A percentile compares a stretch with the other conserved stretches of the same genome.
Conservation (phyloP, 2,888 invertebrate genomes). For the Acleris sparsana region DNA sequence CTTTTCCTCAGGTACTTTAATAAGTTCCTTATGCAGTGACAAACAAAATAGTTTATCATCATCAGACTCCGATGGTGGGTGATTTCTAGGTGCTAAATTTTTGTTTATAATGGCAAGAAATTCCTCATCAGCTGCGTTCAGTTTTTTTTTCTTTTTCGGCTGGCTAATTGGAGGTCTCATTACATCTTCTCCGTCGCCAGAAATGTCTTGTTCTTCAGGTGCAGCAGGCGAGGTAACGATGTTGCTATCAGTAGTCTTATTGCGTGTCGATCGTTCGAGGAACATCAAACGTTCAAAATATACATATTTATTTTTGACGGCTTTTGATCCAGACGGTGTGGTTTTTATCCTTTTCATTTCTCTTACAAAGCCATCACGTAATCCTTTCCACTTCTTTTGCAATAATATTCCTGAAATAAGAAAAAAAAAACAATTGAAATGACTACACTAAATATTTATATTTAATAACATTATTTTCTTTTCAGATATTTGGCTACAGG, state of each 20-base stretch:
- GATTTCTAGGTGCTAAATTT: slow-evolving; percentile 37
- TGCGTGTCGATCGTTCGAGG: slow-evolving; percentile 34
- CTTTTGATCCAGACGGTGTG: slow-evolving; percentile 38
- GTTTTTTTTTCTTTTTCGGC: slow-evolving; percentile 36
- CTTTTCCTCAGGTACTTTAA: slow-evolving; percentile 45
- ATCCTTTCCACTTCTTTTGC: slow-evolving; percentile 37
- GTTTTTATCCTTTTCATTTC: slow-evolving; percentile 38
- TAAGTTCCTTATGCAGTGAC: slow-evolving; percentile 46
- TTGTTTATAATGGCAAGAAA: slow-evolving; percentile 38
- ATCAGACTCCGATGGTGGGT: slow-evolving; percentile 36
- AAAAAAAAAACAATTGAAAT: background rate
- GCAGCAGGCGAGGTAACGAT: slow-evolving; percentile 34
- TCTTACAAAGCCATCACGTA: slow-evolving; percentile 32
- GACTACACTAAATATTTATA: too few species aligned
- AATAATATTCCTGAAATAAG: too few species aligned
- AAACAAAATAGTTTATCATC: slow-evolving; percentile 51
- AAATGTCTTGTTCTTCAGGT: slow-evolving; percentile 31
- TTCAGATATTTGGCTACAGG: slow-evolving; percentile 5
- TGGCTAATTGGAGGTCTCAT: slow-evolving; percentile 37
- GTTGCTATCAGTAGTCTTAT: slow-evolving; percentile 39
- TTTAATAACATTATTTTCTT: too few species aligned
- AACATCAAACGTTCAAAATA: slow-evolving; percentile 40
- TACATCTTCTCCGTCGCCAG: slow-evolving; percentile 38
- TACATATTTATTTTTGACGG: slow-evolving; percentile 33
- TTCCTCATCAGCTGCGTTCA: slow-evolving; percentile 39